Evolutionary conservation across 2,113 vertebrate genomes (phyloP), one percentile per base, ranked within the genome.

Genomic region (Spermophilus dauricus): DNA sequence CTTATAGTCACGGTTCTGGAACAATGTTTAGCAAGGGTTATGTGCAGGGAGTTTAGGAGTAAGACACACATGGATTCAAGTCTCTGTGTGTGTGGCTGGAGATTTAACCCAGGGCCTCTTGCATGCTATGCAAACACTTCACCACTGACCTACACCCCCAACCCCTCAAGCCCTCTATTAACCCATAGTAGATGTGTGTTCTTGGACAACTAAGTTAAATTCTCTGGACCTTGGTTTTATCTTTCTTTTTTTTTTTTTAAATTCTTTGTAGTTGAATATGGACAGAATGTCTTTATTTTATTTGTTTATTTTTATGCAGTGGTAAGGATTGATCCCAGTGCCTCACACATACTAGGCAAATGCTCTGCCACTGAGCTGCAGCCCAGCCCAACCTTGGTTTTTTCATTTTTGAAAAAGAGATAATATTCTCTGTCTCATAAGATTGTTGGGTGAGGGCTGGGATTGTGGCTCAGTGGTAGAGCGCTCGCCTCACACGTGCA

Each of bases 361-460:
- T 58, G 20, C 56, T 22, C 56, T 58, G 56, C 56, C 56, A 56
- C 56, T 58, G 56, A 58, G 56, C 20, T 58, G 22, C 56, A 58
- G 20, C 56, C 22, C 56, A 58, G 56, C 20, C 8, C 56, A 58
- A 61, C 18, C 56, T 95, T 6, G 2, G 26, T 32, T 87, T 85
- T 86, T 83, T 80, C 17, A 69, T 69, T 39, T 88, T 63, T 89
- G 45, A 94, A 45, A 88, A 45, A 56, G 45, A 85, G 83, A 83
- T 39, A 81, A 56, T 77, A 77, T 65, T 86, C 30, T 94, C 61
- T 65, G 5, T 11, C 9, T 92, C 34, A 37, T 32, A 88, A 78
- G 30, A 61, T 70, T 69, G n/a, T 58, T 58, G 20, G 56, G 56
- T 53, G 51, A 53, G 56, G 18, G 56, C 56, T 58, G 56, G 17